Base-by-base conservation (phyloP, 2,797 vertebrate species). In the Florisuga fusca region DNA sequence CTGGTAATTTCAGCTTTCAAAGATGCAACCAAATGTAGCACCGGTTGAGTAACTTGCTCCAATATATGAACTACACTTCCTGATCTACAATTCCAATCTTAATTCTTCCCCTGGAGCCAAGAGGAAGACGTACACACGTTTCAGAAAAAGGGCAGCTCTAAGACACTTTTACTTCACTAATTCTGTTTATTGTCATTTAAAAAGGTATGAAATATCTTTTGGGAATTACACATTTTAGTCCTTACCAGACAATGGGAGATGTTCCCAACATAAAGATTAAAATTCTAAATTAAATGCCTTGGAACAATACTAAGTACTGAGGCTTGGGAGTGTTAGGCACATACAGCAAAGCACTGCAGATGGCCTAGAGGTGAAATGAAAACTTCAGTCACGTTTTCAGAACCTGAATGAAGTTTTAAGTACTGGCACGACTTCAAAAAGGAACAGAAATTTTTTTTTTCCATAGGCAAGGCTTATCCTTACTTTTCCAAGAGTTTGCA, bases 331-430 rank as follows among this genome's bases (percentile, higher is more conserved):
- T 17, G 29, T 53, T 46, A 63, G 34, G 58, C 43, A 94, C 55
- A 72, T 82, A 92, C 23, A 86, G 53, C 31, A 45, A 8, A 78
- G 50, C 25, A 50, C 53, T 91, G 86, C 78, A 90, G 50, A 77
- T 50, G 53, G 76, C 91, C 50, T 82, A 79, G 55, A 94, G 58
- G 66, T 77, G 84, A 82, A 84, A 34, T 1, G 46, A 81, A 92
- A 86, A 93, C 38, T 93, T 81, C 72, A 84, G 66, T 64, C 38
- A 9, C 4, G 0, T 59, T 87, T 82, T 79, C 41, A 76, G 43
- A 94, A 73, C 48, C 29, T 11, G 33, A 94, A 79, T 41, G 25
- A 78, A 88, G 45, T 73, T 93, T 59, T 61, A 61, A 76, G 74
- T 55, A 48, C 53, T 50, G 80, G 69, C 59, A 74, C 1, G 1